Base-by-base conservation (phyloP, 1,140 invertebrate species). In the Leptinotarsa defecta region DNA sequence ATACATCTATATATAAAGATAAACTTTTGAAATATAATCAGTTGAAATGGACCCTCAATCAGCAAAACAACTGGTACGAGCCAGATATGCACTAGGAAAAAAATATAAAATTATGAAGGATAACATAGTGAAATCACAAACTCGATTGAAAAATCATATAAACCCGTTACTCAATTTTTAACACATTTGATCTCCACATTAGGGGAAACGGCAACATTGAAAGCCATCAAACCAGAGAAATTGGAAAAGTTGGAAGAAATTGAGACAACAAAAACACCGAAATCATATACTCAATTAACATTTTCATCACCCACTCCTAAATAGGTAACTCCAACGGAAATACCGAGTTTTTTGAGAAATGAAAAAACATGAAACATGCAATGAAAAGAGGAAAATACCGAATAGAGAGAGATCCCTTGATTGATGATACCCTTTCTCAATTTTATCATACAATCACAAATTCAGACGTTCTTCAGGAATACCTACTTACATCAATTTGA, bases 1-100 rank as follows among this genome's bases (percentile, higher is more conserved):
- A 68, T 68, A 68, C 27, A 68, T 68, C 48, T 24, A 68, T 43
- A 68, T 68, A 68, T 68, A 34, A 68, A 27, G 34, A 48, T 27
- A 5, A 3, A 15, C 5, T 34, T 13, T 27, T 1, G 8, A n/a
- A 48, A 17, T 15, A 11, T 17, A 48, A 68, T 48, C n/a, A 68
- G 67, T 68, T 15, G 1, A 17, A 48, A 68, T 68, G 67, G 67
- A 68, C 11, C 22, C 67, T 27, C n/a, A 17, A 68, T 68, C 1
- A 68, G 67, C 67, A 24, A 3, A 19, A 68, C 57, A 61, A 19
- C 57, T 61, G 15, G 57, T 61, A 11, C 57, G 57, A 8, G 8
- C 57, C 57, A 61, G 8, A 19, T 1, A 61, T 11, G 57, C 57
- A 61, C 57, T 61, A 61, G 0, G 3, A 61, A 61, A 61, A 61